A percentile compares a stretch with the other conserved stretches of the same genome.
These are phyloP conservation scores for Agrochola lychnidis DNA, from an alignment of 2,888 invertebrate species.

Conservation along the genomic window DNA sequence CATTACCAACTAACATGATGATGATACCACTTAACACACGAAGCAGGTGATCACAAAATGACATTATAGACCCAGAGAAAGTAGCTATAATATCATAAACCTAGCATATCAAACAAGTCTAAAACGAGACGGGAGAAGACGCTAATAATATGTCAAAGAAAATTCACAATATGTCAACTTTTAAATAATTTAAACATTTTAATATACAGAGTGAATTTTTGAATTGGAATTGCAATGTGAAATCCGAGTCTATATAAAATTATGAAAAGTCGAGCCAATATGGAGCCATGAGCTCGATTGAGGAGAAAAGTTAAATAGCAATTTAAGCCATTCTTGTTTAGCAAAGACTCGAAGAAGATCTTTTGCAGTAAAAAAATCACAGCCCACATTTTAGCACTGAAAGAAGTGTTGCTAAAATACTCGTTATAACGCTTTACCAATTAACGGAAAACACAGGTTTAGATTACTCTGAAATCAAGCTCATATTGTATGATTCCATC, in stretches of 20 bases:
- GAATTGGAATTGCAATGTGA: neutral
- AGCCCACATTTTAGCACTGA: neutral
- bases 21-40: neutral
- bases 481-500: neutral
- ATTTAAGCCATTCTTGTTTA: neutral
- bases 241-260: no score
- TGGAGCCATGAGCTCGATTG: neutral
- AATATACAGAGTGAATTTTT: neutral
- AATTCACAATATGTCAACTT: neutral
- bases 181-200: neutral
- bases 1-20: neutral
- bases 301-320: no score
- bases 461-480: neutral
- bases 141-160: conserved; percentile 12
- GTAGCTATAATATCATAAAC: neutral
- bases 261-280: no score
- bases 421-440: neutral
- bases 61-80: conserved; percentile 18
- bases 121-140: conserved; percentile 19
- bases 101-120: conserved; percentile 10
- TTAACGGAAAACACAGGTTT: neutral
- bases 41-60: neutral
- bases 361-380: neutral
- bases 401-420: neutral
- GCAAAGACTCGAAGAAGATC: fast-evolving